phyloP scores from a whole-genome alignment of 1,140 invertebrate species.

The Papilio glaucus region DNA sequence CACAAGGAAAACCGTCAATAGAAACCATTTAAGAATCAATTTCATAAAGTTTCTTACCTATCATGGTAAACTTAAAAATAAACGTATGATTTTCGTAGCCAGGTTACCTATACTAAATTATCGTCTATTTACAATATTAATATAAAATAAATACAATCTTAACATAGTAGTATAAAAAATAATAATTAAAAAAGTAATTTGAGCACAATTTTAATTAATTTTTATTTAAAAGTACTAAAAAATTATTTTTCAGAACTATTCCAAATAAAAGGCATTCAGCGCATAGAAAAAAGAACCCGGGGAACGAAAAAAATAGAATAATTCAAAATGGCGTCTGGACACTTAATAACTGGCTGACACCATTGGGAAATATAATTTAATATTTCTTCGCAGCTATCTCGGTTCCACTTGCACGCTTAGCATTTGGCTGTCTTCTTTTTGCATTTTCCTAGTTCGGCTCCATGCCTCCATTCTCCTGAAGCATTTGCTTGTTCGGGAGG shows the following conservation, averaged over 20 bases:
- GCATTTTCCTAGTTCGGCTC: constrained; percentile 64
- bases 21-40: no score
- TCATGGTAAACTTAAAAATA: no score
- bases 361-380: constrained; percentile 85
- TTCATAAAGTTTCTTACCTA: no score
- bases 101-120: no score
- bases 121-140: no score
- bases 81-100: no score
- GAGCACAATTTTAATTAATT: background rate
- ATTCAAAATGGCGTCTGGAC: constrained; percentile 84
- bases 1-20: no score
- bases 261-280: constrained; percentile 76
- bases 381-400: constrained; percentile 73
- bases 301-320: constrained; percentile 80
- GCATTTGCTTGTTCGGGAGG: constrained; percentile 70
- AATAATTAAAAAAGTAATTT: no score
- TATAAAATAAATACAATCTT: no score
- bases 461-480: constrained; percentile 55
- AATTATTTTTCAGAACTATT: constrained; percentile 72
- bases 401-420: constrained; percentile 46
- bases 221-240: constrained; percentile 61
- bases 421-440: constrained; percentile 54
- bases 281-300: constrained; percentile 72
- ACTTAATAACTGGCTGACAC: constrained; percentile 85
- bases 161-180: no score